These are phyloP conservation scores for Tiliacea citrago DNA, from an alignment of 2,888 invertebrate genomes.

Conservation along the genomic window DNA sequence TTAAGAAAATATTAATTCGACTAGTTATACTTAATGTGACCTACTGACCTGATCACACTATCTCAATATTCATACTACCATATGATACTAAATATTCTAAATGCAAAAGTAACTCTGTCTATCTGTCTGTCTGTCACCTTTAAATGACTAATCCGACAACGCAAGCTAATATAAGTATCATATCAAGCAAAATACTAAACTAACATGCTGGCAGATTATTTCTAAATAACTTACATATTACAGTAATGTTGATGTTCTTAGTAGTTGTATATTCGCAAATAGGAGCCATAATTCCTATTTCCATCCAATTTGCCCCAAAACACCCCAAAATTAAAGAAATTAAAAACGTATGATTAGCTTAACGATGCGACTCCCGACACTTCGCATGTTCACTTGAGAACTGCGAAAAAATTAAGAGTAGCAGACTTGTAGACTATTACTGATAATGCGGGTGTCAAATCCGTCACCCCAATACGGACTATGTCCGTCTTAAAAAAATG, in stretches of 20 bases:
- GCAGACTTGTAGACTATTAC: neutral
- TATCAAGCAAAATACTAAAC: neutral
- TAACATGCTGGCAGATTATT: neutral
- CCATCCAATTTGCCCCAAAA: neutral
- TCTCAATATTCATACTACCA: neutral
- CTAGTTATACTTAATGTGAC: neutral
- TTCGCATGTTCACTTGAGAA: constrained; percentile 21
- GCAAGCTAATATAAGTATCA: neutral
- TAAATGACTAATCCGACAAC: neutral
- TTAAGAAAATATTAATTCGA: constrained; percentile 2
- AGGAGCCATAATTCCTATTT: constrained; percentile 7
- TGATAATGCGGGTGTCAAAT: constrained; percentile 29
- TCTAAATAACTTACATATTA: constrained; percentile 35
- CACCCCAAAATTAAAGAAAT: neutral
- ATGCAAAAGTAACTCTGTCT: neutral
- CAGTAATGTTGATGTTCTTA: constrained; percentile 23
- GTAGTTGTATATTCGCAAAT: constrained; percentile 17
- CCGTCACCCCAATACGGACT: constrained; percentile 22
- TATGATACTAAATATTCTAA: neutral
- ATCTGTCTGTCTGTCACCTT: neutral
- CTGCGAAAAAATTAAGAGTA: constrained; percentile 4
- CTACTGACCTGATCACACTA: neutral
- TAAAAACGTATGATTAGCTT: neutral
- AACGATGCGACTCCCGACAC: neutral
- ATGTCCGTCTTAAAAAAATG: constrained; percentile 27